Base-by-base conservation (phyloP, 2,797 vertebrate species). In the Prionace glauca region DNA sequence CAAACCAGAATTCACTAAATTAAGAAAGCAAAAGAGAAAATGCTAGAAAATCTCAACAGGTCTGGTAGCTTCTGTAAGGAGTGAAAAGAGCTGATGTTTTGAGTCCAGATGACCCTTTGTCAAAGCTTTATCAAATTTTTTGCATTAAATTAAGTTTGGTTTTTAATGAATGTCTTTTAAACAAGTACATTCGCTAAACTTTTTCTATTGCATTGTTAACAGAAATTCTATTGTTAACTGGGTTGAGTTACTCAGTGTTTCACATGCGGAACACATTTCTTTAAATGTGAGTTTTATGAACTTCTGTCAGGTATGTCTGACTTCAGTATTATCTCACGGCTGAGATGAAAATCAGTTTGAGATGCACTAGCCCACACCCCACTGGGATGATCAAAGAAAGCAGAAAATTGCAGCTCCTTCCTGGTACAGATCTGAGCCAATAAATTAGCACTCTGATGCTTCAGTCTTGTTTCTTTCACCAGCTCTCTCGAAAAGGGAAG, bases 321-420 rank as follows among this genome's bases (percentile, higher is more conserved):
- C 20, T 11, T 92, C n/a, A 84, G 90, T 92, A n/a, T 69, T 92
- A 92, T 92, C 90, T 92, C 62, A 91, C 32, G 11, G 90, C n/a
- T 67, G 90, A 16, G 65, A 65, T 65, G 88, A 92, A 84, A 69
- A 92, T 92, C 62, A 92, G 62, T 92, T 92, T 92, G 62, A 41
- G 90, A n/a, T 92, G n/a, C 65, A 92, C 65, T 92, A 92, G 41
- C 65, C 65, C 90, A 92, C 90, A 41, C 90, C 65, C 65, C 65
- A 92, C n/a, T 92, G 90, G 65, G 36, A 69, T 92, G 90, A 92
- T 92, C 90, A 92, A 92, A 92, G 90, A 69, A n/a, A 24, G 10
- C 81, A 36, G 93, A 77, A 95, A 74, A 95, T 32, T 95, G 93
- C 93, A 95, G 71, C 36, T 74, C 56, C 16, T 95, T 36, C 69